Percentiles rank a stretch among this genome's conserved stretches.
These are phyloP conservation scores for Aurelia sp. DNA, from an alignment of 30 jellyfish, hydroid and myxozoan species.

Conservation along the genomic window DNA sequence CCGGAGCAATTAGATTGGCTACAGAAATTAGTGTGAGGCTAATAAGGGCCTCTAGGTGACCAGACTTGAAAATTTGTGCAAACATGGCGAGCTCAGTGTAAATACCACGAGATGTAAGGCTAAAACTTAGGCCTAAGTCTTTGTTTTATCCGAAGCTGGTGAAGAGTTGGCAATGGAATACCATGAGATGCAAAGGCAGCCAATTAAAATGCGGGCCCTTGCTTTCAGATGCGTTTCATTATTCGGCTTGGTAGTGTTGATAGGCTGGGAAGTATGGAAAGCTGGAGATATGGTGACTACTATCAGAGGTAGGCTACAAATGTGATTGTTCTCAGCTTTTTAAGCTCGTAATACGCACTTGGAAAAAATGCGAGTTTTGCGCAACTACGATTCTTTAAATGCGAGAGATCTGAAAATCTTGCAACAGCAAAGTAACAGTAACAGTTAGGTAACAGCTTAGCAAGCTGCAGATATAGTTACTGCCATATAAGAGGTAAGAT, in stretches of 20 bases:
- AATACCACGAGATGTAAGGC: too few relatives aligned
- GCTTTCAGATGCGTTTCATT: slow-evolving; percentile 75
- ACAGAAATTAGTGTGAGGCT: slow-evolving; percentile 33
- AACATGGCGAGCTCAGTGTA: too few relatives aligned
- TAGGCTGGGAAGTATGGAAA: slow-evolving; percentile 95
- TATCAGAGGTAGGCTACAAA: slow-evolving; percentile 49
- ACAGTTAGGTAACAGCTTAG: too few relatives aligned
- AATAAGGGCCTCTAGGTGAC: not conserved
- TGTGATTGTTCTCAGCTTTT: not conserved
- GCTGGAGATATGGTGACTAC: slow-evolving; percentile 78
- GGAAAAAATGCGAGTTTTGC: too few relatives aligned
- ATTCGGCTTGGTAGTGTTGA: slow-evolving; percentile 66
- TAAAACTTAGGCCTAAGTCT: not conserved
- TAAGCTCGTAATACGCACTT: too few relatives aligned
- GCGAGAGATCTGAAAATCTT: too few relatives aligned
- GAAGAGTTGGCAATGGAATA: slow-evolving; percentile 25
- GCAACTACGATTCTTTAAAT: too few relatives aligned
- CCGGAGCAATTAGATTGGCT: slow-evolving; percentile 30
- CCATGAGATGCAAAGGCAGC: slow-evolving; percentile 25
- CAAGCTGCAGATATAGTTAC: too few relatives aligned
- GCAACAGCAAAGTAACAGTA: too few relatives aligned
- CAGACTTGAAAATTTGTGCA: too few relatives aligned
- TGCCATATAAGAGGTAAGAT: too few relatives aligned
- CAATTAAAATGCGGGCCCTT: slow-evolving; percentile 61
- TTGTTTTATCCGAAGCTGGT: not conserved